Base-by-base conservation (phyloP, 2,797 vertebrate species). In the Alfaro cultratus region DNA sequence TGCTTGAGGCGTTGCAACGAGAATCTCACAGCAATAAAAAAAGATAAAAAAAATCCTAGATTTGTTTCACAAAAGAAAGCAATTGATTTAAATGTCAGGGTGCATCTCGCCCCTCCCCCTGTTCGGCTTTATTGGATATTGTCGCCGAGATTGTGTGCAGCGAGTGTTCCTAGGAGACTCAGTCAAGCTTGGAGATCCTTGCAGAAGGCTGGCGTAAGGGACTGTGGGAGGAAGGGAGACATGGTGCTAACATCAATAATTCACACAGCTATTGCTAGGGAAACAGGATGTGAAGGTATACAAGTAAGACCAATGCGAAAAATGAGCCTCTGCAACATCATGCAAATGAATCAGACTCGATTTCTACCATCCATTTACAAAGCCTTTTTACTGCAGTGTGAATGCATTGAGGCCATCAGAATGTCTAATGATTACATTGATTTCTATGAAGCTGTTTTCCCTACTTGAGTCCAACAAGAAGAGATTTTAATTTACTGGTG, bases 1-100 rank as follows among this genome's bases (percentile, higher is more conserved):
- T 83, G 72, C 80, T 87, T 47, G 62, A 45, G 82, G 79, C 77
- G 36, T 78, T 55, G 83, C 83, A n/a, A 62, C 41, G 55, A 83
- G 79, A 72, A 88, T 86, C 39, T 62, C 16, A 12, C 36, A 71
- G 82, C 88, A 91, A 94, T 94, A 94, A 93, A 93, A 89, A 93
- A 80, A 82, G 83, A 85, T 92, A 0, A 1, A 53, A 80, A 93
- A 93, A 93, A 92, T 91, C 85, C 88, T 87, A 90, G 83, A 91
- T 90, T 90, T 90, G 83, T 92, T 89, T 83, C 83, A 73, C 29
- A 60, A 77, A 84, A 86, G 80, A 86, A 89, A 90, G 89, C 89
- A 89, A 95, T 95, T 95, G 94, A 94, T 95, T 96, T 93, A 93
- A 94, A 94, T 94, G 94, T 94, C 93, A 93, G 85, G 88, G 89